phyloP scores from a whole-genome alignment of 1,140 invertebrate species.

The Varroa destructor region DNA sequence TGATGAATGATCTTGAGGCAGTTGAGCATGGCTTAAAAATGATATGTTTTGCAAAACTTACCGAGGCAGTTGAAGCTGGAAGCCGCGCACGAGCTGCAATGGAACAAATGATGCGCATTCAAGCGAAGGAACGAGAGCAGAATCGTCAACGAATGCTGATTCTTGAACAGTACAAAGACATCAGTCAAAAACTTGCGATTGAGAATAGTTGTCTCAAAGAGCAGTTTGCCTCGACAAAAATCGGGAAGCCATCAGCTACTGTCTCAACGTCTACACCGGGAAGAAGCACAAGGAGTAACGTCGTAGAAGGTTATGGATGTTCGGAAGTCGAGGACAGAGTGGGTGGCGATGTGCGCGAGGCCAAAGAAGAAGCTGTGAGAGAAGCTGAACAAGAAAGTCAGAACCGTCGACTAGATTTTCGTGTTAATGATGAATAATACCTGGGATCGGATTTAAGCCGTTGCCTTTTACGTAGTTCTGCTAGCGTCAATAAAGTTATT shows the following conservation, averaged over 20 bases:
- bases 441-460: too few relatives aligned
- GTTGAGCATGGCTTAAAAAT: slow-evolving; percentile 16
- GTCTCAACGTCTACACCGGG: neutral
- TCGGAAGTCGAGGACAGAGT: neutral
- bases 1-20: slow-evolving; percentile 23
- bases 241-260: too few relatives aligned
- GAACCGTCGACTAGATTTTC: too few relatives aligned
- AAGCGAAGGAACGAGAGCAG: neutral
- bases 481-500: too few relatives aligned
- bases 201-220: neutral
- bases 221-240: neutral
- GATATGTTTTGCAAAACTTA: slow-evolving; percentile 17
- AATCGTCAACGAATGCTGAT: slow-evolving; percentile 16
- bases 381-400: neutral
- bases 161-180: slow-evolving; percentile 14
- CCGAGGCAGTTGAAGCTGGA: neutral
- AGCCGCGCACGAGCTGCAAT: neutral
- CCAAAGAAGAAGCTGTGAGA: slow-evolving; percentile 5
- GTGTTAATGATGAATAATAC: too few relatives aligned
- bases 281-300: neutral
- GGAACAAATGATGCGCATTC: slow-evolving; percentile 2
- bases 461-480: too few relatives aligned
- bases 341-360: neutral
- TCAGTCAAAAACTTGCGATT: neutral
- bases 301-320: neutral